A percentile compares a stretch with the other conserved stretches of the same genome.
Evolutionary conservation across 2,888 invertebrate species (phyloP).

Genomic region (Galerucella calmariensis): DNA sequence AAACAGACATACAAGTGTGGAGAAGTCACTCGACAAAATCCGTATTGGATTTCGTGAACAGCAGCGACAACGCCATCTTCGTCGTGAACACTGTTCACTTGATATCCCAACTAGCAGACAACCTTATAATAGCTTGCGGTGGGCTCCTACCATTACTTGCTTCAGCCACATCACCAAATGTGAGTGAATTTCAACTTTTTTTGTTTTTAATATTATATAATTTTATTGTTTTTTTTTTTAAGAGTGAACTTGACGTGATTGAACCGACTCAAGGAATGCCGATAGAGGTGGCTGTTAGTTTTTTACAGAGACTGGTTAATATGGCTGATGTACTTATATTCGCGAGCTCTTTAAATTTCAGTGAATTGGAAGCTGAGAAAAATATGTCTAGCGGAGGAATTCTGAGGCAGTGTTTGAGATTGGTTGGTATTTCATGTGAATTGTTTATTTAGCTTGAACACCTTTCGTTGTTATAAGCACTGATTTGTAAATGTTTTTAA

Average conservation of each 20-base stretch:
- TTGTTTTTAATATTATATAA: neutral
- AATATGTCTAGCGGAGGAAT: conserved; percentile 99
- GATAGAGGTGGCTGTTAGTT: conserved; percentile 96
- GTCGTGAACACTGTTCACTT: conserved; percentile 99
- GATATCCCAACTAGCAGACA: conserved; percentile 98
- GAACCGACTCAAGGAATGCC: conserved; percentile 99
- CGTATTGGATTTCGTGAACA: conserved; percentile 97
- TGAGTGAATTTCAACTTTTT: conserved; percentile 67
- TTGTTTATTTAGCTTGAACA: neutral
- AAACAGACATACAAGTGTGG: conserved; percentile 95
- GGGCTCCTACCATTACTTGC: conserved; percentile 95
- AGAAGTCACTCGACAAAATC: conserved; percentile 95
- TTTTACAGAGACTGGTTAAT: conserved; percentile 96
- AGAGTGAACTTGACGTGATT: conserved; percentile 98
- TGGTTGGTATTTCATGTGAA: conserved; percentile 72
- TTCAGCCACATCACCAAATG: conserved; percentile 98
- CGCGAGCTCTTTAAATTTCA: conserved; percentile 96
- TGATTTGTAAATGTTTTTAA: neutral
- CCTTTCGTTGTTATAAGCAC: neutral
- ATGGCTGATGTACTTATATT: conserved; percentile 99
- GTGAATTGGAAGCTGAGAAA: conserved; percentile 98
- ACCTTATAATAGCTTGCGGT: conserved; percentile 98
- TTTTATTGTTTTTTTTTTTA: conserved; percentile 49
- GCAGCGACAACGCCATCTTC: conserved; percentile 98
- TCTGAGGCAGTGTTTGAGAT: conserved; percentile 91